Evolutionary conservation across 2,797 vertebrate species (phyloP).

Genomic region (Oceanodroma leucorhoa): DNA sequence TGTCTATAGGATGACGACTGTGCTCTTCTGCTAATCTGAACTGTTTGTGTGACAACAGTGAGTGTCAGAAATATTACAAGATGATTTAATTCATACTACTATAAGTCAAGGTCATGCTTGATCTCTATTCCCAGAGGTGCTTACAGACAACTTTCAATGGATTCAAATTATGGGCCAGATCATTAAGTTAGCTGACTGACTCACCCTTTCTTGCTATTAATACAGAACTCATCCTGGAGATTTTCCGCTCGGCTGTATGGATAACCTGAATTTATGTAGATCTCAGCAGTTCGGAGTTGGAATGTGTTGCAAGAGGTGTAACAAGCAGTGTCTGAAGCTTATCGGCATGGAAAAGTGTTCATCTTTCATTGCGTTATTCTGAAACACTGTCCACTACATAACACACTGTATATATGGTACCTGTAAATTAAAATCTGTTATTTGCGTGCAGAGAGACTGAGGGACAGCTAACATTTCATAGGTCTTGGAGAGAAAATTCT

Average conservation of each 20-base stretch:
- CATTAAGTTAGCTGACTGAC: slow-evolving; percentile 68
- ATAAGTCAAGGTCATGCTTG: slow-evolving; percentile 79
- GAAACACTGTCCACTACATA: slow-evolving; percentile 49
- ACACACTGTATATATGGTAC: neutral
- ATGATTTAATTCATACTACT: slow-evolving; percentile 72
- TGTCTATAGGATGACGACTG: neutral
- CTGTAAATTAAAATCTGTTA: slow-evolving; percentile 60
- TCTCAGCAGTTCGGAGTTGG: slow-evolving; percentile 68
- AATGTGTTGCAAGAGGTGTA: slow-evolving; percentile 44
- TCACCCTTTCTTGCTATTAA: slow-evolving; percentile 69
- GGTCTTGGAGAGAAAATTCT: slow-evolving; percentile 11
- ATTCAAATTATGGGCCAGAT: slow-evolving; percentile 74
- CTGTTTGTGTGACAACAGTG: slow-evolving; percentile 33
- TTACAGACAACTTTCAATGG: slow-evolving; percentile 75
- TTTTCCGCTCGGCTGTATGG: slow-evolving; percentile 70
- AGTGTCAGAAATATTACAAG: slow-evolving; percentile 9
- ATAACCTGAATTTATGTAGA: slow-evolving; percentile 71
- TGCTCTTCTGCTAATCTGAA: neutral
- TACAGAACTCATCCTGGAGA: slow-evolving; percentile 71
- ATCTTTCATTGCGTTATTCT: slow-evolving; percentile 59
- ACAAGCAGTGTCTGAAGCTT: slow-evolving; percentile 57
- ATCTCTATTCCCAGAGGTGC: slow-evolving; percentile 73
- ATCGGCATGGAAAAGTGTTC: slow-evolving; percentile 55
- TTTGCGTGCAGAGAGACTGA: slow-evolving; percentile 18
- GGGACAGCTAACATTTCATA: slow-evolving; percentile 22